Evolutionary conservation across 2,888 invertebrate species (phyloP).

Genomic region (Busseola fusca): DNA sequence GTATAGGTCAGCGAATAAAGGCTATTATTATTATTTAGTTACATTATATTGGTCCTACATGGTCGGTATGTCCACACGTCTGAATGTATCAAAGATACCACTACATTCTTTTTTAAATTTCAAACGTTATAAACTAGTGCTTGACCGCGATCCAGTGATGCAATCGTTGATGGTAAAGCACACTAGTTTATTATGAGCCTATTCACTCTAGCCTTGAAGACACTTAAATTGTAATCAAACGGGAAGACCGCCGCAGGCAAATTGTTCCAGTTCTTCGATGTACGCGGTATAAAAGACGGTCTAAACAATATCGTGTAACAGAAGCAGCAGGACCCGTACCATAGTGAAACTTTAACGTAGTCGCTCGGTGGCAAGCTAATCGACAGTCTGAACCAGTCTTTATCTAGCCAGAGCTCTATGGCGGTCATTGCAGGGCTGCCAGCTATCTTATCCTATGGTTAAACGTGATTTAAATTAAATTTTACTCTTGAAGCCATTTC

Average conservation of each 20-base stretch:
- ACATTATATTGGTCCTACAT: background rate
- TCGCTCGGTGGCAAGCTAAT: constrained; percentile 10
- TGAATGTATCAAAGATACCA: background rate
- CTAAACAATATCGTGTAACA: background rate
- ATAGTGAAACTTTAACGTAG: constrained; percentile 7
- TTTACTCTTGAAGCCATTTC: constrained; percentile 3
- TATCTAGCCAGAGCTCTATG: constrained; percentile 29
- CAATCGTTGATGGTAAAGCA: no score
- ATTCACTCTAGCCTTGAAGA: no score
- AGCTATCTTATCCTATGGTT: constrained; percentile 27
- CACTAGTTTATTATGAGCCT: no score
- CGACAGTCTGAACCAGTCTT: constrained; percentile 17
- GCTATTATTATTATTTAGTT: no score
- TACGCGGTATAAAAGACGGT: no score
- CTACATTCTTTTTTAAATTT: background rate
- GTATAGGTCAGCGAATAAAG: no score
- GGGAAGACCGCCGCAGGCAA: no score
- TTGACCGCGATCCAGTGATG: no score
- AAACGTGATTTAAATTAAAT: constrained; percentile 38
- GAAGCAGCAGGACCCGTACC: background rate
- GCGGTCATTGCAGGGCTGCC: constrained; percentile 13
- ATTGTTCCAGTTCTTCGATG: no score
- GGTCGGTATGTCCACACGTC: background rate
- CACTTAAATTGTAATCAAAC: no score
- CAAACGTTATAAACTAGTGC: no score